Base-by-base conservation (phyloP, 1,140 invertebrate species). In the Nixonia krombeini region DNA sequence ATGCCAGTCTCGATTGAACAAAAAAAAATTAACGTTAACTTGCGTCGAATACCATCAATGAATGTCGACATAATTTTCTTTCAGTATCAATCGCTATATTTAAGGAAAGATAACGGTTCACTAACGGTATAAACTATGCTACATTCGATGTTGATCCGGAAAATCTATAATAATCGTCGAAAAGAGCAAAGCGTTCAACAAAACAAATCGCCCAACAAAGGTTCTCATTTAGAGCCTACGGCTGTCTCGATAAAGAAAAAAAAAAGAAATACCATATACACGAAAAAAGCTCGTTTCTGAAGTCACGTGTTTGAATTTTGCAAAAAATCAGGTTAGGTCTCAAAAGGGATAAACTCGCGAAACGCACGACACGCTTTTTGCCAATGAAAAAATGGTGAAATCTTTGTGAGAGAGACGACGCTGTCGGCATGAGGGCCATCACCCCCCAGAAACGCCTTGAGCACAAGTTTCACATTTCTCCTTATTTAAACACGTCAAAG, bases 391-490 rank as follows among this genome's bases (percentile, higher is more conserved):
- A 70, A 74, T 65, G 66, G 61, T 70, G 62, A 72, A 68, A 73
- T 70, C 58, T 76, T 78, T 70, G 74, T 61, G 73, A 55, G 73
- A 80, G 75, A 80, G 75, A 80, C 73, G 76, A 80, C 73, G 76
- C 73, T 72, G 70, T 70, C 74, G 72, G 73, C 75, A 65, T 72
- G 66, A 76, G 67, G 74, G 74, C 73, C 74, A 73, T 78, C 75
- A 76, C 76, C 75, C 76, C 73, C 64, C 75, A 70, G 70, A 50
- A 78, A 73, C 75, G 74, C 72, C 75, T 76, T 76, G 67, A 65
- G 59, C 73, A 68, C 74, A 75, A 73, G 62, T 75, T 73, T 73
- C 51, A 55, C 69, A 62, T 69, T 73, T 74, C 72, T 71, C 57
- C 47, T 67, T 69, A 72, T 73, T 72, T 62, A 62, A 51, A 33